phyloP scores from a whole-genome alignment of 2,113 vertebrate genomes.

The Chionis minor region DNA sequence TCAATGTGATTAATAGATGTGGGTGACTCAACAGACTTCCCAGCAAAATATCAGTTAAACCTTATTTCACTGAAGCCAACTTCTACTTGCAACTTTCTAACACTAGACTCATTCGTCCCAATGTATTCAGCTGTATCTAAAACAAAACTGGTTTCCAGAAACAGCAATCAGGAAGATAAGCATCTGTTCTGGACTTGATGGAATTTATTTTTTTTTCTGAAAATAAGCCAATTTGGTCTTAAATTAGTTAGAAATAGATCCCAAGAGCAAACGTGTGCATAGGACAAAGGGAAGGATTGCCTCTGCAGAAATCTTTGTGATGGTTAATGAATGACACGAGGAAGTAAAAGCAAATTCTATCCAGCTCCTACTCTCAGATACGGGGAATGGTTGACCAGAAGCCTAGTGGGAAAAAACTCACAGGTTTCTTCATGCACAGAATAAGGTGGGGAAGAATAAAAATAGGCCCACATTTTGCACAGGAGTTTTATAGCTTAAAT shows the following conservation, averaged over 20 bases:
- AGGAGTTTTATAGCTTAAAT: background rate
- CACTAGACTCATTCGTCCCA: background rate
- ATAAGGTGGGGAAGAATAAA: background rate
- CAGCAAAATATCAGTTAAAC: slow-evolving; percentile 37
- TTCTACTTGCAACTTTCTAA: background rate
- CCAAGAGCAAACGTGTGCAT: background rate
- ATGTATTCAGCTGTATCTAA: background rate
- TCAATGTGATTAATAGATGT: slow-evolving; percentile 26
- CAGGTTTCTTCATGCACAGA: background rate
- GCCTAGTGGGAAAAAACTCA: background rate
- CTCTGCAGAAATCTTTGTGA: background rate
- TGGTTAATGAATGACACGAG: background rate
- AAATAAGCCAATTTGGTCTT: slow-evolving; percentile 8
- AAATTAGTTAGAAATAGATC: slow-evolving; percentile 24
- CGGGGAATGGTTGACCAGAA: background rate
- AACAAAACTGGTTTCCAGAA: slow-evolving; percentile 6
- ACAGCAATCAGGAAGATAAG: background rate
- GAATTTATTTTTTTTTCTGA: background rate
- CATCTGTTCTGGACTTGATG: background rate
- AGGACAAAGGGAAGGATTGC: background rate
- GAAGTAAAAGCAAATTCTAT: background rate
- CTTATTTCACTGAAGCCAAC: background rate
- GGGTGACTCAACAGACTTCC: background rate
- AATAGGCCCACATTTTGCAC: background rate
- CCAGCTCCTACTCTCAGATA: background rate